Base-by-base conservation (phyloP, 1,140 invertebrate species). In the Schlechtendalia chinensis region DNA sequence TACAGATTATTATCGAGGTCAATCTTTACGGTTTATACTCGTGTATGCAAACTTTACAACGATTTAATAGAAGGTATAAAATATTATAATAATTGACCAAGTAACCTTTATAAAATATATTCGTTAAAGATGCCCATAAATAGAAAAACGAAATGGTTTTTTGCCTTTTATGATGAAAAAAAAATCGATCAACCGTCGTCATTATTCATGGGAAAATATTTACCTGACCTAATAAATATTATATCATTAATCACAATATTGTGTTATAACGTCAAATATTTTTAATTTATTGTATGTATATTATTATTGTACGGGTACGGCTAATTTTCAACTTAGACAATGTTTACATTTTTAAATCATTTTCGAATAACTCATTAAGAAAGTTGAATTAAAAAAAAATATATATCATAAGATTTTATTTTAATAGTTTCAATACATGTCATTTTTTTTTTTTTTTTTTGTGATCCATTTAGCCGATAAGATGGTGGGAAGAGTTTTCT, bases 1-100 rank as follows among this genome's bases (percentile, higher is more conserved):
- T 19, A 59, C 17, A 6, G 32, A 27, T 63, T 63, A 50, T 61
- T 47, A 79, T 79, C 58, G 22, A 79, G 58, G 75, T 63, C 39
- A 50, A 47, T 77, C 32, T 77, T 61, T 24, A 50, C 32, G 56
- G 5, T 12, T 24, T 22, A 24, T 22, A 39, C 32, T 39, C 32
- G 32, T 39, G 32, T 39, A 45, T 39, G 54, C 10, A 75, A 79
- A 79, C 74, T 47, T 59, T 47, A 79, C 17, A n/a, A 8, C n/a
- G 17, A 19, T n/a, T 79, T 63, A 72, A 79, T 61, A 47, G 11
- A 17, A 22, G n/a, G 29, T 32, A 67, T 16, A 67, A n/a, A 0
- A 39, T 39, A 65, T 39, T 24, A 53, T 32, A 50, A n/a, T 29
- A 72, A 75, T 32, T 58, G 50, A 29, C 53, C 71, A 56, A 74